Percentiles rank a stretch among this genome's conserved stretches.
Evolutionary conservation across 2,797 vertebrate genomes (phyloP).

Genomic region (Fundulus diaphanus): DNA sequence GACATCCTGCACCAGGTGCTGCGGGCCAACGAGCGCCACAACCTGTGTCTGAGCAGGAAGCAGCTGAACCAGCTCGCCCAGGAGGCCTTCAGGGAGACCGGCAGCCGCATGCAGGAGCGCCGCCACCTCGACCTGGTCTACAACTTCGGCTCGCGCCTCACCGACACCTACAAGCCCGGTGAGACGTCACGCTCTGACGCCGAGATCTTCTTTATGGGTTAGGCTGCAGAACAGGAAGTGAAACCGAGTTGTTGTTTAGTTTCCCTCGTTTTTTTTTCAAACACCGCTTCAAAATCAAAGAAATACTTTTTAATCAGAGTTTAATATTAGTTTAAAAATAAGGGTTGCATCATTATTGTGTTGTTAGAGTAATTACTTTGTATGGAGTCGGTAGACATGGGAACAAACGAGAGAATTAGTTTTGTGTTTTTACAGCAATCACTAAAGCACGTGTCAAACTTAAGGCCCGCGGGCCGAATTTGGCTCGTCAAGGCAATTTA

Average conservation of each 20-base stretch:
- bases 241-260: neutral
- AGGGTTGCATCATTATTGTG: no score
- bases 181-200: neutral
- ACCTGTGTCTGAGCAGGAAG: conserved; percentile 77
- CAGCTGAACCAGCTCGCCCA: conserved; percentile 86
- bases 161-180: conserved; percentile 86
- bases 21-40: conserved; percentile 80
- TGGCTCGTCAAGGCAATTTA: no score
- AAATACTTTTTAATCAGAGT: no score
- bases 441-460: no score
- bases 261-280: neutral
- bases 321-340: no score
- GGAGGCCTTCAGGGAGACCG: conserved; percentile 90
- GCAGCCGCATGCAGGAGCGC: conserved; percentile 86
- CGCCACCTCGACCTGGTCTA: conserved; percentile 90
- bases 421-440: no score
- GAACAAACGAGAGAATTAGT: no score
- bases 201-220: neutral
- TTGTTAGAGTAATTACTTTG: no score
- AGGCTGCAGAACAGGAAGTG: neutral
- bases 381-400: no score
- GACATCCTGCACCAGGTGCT: conserved; percentile 87
- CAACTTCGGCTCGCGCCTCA: conserved; percentile 92
- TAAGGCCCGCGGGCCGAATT: no score
- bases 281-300: no score